Evolutionary conservation across 2,888 invertebrate species (phyloP).

Genomic region (Phragmatobia fuliginosa): DNA sequence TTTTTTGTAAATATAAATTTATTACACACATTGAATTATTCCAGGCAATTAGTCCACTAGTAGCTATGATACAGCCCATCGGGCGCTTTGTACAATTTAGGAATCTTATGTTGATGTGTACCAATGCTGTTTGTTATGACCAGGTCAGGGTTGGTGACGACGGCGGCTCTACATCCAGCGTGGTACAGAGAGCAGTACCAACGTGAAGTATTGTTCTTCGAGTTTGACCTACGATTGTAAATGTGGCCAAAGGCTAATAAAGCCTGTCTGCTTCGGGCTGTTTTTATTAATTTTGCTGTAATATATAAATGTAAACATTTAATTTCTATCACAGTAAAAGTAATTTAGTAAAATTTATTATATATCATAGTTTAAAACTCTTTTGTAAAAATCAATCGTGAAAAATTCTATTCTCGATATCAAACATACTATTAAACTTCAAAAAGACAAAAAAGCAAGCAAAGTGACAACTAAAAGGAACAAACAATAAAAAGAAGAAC

Average conservation of each 20-base stretch:
- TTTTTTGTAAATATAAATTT: too few relatives aligned
- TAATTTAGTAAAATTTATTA: background rate
- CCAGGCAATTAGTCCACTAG: background rate
- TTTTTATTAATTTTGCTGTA: conserved; percentile 28
- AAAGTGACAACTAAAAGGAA: too few relatives aligned
- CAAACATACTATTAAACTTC: too few relatives aligned
- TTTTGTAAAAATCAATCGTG: too few relatives aligned
- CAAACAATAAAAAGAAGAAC: too few relatives aligned
- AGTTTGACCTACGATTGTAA: conserved; percentile 32
- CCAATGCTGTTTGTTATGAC: conserved; percentile 19
- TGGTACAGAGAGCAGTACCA: conserved; percentile 51
- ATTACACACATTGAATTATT: too few relatives aligned
- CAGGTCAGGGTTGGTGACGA: conserved; percentile 40
- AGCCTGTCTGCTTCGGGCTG: conserved; percentile 12
- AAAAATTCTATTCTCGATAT: too few relatives aligned
- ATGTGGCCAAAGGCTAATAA: conserved; percentile 27
- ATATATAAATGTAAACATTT: too few relatives aligned
- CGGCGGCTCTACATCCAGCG: conserved; percentile 58
- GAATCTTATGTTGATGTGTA: conserved; percentile 16
- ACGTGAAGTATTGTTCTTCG: conserved; percentile 26
- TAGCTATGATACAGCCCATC: conserved; percentile 11
- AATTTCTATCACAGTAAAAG: too few relatives aligned
- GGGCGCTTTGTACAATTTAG: conserved; percentile 5
- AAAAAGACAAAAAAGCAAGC: too few relatives aligned
- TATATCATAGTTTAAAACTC: background rate